Conservation (phyloP, 2,888 invertebrate species). For the Dryococelus australis region DNA sequence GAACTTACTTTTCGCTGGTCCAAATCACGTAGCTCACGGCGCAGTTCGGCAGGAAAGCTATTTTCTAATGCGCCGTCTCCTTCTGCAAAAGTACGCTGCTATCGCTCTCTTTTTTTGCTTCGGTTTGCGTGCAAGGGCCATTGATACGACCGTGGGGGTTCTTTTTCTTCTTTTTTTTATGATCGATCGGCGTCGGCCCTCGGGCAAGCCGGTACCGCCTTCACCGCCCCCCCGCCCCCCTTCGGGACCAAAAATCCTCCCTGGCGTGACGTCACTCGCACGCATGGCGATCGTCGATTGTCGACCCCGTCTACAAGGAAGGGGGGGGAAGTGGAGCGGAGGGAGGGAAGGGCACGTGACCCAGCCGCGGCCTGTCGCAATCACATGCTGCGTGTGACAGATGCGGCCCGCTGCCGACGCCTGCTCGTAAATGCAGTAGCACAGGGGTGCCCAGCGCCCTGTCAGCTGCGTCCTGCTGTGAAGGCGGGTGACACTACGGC, state of each 20-base stretch:
- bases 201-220: conserved; percentile 2
- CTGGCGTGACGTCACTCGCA: conserved; percentile 21
- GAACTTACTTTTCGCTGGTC: no score
- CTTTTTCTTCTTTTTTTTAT: neutral
- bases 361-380: neutral
- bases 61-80: no score
- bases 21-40: no score
- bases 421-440: no score
- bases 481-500: no score
- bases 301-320: neutral
- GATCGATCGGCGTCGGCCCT: neutral
- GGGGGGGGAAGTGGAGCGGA: neutral
- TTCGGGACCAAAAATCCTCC: no score
- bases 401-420: neutral
- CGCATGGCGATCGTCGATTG: conserved; percentile 23
- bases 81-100: no score
- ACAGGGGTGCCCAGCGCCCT: neutral
- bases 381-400: conserved; percentile 18
- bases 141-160: neutral
- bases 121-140: neutral
- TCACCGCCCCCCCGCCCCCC: neutral
- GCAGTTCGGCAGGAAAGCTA: no score
- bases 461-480: no score
- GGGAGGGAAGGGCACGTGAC: conserved; percentile 11
- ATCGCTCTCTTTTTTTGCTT: no score